Conservation (phyloP, 1,140 invertebrate species). For the Dermatophagoides farinae region DNA sequence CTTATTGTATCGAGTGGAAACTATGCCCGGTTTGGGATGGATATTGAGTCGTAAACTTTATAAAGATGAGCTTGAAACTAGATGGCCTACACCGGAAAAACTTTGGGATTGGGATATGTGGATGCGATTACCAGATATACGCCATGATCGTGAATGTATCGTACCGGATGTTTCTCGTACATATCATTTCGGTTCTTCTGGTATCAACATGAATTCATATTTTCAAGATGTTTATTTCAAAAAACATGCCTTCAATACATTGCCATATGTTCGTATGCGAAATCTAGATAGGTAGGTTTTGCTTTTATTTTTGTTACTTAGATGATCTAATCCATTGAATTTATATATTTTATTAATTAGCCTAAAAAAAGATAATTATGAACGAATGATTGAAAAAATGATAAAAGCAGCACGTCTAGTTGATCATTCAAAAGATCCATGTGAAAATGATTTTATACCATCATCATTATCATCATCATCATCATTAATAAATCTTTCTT, state of each 20-base stretch:
- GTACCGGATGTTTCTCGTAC: constrained; percentile 45
- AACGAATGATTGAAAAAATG: constrained; percentile 30
- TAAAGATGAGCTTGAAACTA: constrained; percentile 39
- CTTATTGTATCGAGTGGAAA: constrained; percentile 39
- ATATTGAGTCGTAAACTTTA: constrained; percentile 34
- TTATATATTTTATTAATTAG: constrained; percentile 22
- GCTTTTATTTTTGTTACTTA: not conserved
- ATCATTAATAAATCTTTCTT: not conserved
- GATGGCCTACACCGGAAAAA: constrained; percentile 38
- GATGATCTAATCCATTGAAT: not conserved
- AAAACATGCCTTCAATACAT: constrained; percentile 37
- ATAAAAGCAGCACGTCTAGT: constrained; percentile 30
- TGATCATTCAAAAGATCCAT: constrained; percentile 35
- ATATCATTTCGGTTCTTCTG: constrained; percentile 43
- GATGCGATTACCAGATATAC: constrained; percentile 37
- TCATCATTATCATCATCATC: not conserved
- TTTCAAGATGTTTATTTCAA: constrained; percentile 42
- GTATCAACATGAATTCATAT: constrained; percentile 45
- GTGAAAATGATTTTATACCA: constrained; percentile 29
- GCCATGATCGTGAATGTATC: constrained; percentile 40
- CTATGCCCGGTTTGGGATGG: constrained; percentile 47
- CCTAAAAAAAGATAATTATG: constrained; percentile 36
- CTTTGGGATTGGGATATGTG: constrained; percentile 53
- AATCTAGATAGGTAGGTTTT: constrained; percentile 36
- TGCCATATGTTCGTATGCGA: constrained; percentile 32